Percentiles rank a stretch among this genome's conserved stretches.
Evolutionary conservation across 2,888 invertebrate species (phyloP).

Genomic region (Oxyteleia sp.): DNA sequence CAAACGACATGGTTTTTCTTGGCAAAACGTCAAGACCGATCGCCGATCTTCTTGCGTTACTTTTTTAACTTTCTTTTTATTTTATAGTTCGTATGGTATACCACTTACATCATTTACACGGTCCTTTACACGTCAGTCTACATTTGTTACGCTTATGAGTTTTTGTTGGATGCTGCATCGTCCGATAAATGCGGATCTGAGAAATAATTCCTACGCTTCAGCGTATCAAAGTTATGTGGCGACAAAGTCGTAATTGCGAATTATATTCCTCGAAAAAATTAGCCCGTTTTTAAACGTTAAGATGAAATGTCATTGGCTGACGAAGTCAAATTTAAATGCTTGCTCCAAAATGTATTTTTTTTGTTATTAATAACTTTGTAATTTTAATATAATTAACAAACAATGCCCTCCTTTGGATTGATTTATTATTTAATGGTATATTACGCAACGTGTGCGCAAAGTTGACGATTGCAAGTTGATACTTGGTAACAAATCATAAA

Average conservation of each 20-base stretch:
- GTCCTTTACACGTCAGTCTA: slow-evolving; percentile 54
- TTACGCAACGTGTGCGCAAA: no score
- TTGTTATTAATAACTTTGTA: no score
- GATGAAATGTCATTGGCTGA: no score
- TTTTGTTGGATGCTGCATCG: slow-evolving; percentile 55
- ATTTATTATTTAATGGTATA: no score
- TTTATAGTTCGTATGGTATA: slow-evolving; percentile 38
- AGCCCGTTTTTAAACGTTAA: no score
- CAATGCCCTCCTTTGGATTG: no score
- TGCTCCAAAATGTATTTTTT: no score
- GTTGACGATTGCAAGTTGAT: no score
- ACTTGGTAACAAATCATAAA: no score
- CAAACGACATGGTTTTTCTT: slow-evolving; percentile 79
- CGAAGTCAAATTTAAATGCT: not conserved
- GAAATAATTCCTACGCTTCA: slow-evolving; percentile 23
- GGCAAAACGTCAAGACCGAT: slow-evolving; percentile 55
- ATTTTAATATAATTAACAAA: no score
- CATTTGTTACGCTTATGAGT: slow-evolving; percentile 64
- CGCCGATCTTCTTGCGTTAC: slow-evolving; percentile 60
- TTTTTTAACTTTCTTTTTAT: slow-evolving; percentile 55
- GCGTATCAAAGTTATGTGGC: slow-evolving; percentile 37
- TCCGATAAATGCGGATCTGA: slow-evolving; percentile 45
- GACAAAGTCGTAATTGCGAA: slow-evolving; percentile 17
- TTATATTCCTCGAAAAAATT: slow-evolving; percentile 8
- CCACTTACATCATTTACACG: slow-evolving; percentile 67